Evolutionary conservation across 2,797 vertebrate species (phyloP).

Genomic region (Spheniscus humboldti): DNA sequence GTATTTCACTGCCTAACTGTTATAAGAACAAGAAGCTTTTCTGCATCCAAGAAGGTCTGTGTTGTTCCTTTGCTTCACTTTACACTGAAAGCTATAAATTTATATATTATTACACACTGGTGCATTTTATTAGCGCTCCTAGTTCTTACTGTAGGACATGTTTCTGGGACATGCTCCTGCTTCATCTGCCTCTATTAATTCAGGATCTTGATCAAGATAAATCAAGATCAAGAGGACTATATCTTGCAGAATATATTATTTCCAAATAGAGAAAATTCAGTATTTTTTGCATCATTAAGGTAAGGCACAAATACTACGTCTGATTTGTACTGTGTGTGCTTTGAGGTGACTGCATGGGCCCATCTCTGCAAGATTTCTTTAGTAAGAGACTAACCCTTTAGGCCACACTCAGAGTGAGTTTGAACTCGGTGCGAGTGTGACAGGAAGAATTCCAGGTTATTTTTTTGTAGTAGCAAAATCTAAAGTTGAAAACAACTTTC

Average conservation of each 20-base stretch:
- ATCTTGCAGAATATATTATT: not conserved
- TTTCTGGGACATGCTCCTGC: not conserved
- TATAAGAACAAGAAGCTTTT: not conserved
- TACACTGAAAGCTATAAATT: not conserved
- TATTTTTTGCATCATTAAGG: not conserved
- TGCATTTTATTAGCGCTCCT: not conserved
- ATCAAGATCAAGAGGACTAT: not conserved
- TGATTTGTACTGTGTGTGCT: not conserved
- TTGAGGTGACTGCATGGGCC: not conserved
- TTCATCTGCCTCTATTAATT: not conserved
- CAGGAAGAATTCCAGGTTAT: not conserved
- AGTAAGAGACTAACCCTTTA: not conserved
- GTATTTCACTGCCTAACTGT: not conserved
- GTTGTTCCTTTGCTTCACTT: not conserved
- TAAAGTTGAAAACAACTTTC: not conserved
- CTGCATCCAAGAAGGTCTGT: not conserved
- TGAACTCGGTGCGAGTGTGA: not conserved
- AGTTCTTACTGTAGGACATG: not conserved
- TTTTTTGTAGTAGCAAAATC: not conserved
- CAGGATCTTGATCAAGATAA: not conserved
- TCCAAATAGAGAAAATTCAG: not conserved
- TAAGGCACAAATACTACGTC: not conserved
- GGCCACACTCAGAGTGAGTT: not conserved
- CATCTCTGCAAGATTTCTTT: not conserved
- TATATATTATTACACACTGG: not conserved